These are phyloP conservation scores for Carassius gibelio DNA, from an alignment of 2,113 vertebrate genomes.

Conservation along the genomic window DNA sequence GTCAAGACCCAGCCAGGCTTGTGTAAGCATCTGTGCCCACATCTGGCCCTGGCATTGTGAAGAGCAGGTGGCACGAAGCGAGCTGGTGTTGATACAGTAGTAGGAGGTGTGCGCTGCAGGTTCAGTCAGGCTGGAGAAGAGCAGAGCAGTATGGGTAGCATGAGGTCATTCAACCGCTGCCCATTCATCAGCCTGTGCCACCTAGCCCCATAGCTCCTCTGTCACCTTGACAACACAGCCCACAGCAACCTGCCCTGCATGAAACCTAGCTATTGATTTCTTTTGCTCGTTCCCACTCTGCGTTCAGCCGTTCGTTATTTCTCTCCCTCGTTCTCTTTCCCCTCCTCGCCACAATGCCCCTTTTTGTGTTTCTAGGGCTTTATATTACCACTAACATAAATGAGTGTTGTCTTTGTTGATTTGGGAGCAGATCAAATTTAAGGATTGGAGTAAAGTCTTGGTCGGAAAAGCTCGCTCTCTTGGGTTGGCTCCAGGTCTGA, in stretches of 20 bases:
- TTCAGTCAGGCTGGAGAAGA: constrained; percentile 28
- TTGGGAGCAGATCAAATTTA: constrained; percentile 18
- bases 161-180: constrained; percentile 57
- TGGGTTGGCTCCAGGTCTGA: constrained; percentile 53
- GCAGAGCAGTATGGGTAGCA: constrained; percentile 46
- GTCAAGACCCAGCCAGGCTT: constrained; percentile 27
- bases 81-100: constrained; percentile 21
- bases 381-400: neutral
- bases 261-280: constrained; percentile 76
- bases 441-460: neutral
- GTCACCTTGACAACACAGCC: constrained; percentile 86
- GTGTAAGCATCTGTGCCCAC: constrained; percentile 40
- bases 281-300: constrained; percentile 37
- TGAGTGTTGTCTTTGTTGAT: neutral
- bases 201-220: constrained; percentile 87
- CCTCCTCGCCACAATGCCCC: constrained; percentile 20
- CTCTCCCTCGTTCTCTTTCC: constrained; percentile 52
- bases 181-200: constrained; percentile 81
- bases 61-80: neutral
- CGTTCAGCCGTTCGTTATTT: constrained; percentile 42
- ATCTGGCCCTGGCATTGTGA: constrained; percentile 24
- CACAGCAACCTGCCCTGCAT: constrained; percentile 85
- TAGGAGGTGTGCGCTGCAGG: constrained; percentile 13
- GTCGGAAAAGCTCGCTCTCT: neutral
- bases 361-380: constrained; percentile 30